phyloP scores from a whole-genome alignment of 2,888 invertebrate species.

The Caenorhabditis uteleia region DNA sequence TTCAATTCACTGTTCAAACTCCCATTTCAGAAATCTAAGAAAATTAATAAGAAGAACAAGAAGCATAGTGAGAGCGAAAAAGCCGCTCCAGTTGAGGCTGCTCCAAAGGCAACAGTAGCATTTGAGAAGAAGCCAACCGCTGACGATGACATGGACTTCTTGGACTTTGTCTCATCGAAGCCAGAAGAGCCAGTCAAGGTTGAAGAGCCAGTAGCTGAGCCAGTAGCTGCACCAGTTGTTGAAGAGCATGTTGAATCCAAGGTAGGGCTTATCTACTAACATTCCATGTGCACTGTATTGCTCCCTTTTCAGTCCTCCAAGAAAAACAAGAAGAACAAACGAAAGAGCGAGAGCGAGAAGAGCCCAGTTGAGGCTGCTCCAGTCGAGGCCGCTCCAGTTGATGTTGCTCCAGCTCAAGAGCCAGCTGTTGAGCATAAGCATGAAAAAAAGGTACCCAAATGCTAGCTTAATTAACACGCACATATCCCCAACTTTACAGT shows the following conservation, averaged over 20 bases:
- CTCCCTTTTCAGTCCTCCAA: slow-evolving; percentile 3
- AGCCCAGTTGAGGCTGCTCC: slow-evolving; percentile 7
- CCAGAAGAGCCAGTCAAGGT: too few relatives aligned
- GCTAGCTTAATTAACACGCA: slow-evolving; percentile 4
- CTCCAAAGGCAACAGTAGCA: background rate
- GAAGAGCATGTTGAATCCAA: background rate
- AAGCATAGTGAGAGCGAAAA: slow-evolving; percentile 4
- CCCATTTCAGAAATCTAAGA: slow-evolving; percentile 12
- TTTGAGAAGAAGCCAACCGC: slow-evolving; percentile 22
- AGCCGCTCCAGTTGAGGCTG: background rate
- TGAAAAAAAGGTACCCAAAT: slow-evolving; percentile 30
- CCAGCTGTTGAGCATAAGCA: slow-evolving; percentile 37
- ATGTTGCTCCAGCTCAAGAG: slow-evolving; percentile 10
- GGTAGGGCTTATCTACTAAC: too few relatives aligned
- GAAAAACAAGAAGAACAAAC: slow-evolving; percentile 15
- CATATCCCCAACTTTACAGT: background rate
- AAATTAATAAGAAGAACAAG: slow-evolving; percentile 18
- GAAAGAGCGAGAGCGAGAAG: too few relatives aligned
- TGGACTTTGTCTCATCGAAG: slow-evolving; percentile 30
- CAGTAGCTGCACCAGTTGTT: background rate
- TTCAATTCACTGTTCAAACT: too few relatives aligned
- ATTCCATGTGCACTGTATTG: too few relatives aligned
- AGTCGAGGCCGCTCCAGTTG: slow-evolving; percentile 7
- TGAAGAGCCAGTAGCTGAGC: too few relatives aligned
- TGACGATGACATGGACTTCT: slow-evolving; percentile 20